Evolutionary conservation across 2,113 vertebrate genomes (phyloP).

Genomic region (Chaenogobius annularis): DNA sequence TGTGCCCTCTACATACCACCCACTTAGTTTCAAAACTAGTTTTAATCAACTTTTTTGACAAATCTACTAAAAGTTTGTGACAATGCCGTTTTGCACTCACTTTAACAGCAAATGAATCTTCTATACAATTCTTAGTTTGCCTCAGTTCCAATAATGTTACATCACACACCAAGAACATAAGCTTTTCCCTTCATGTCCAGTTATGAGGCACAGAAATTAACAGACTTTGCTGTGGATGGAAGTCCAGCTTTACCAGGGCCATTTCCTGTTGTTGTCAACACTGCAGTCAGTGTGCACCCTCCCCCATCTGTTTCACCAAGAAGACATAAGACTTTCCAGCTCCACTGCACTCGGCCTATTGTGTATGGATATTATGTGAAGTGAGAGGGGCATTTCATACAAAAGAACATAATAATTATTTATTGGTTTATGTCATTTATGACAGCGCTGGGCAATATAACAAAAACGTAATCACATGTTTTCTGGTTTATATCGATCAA

Average conservation of each 20-base stretch:
- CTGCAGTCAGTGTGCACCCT: slow-evolving; percentile 40
- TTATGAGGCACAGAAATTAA: slow-evolving; percentile 29
- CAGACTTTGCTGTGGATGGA: slow-evolving; percentile 45
- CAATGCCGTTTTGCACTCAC: too few species aligned
- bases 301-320: slow-evolving; percentile 47
- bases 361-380: slow-evolving; percentile 7
- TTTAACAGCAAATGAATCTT: too few species aligned
- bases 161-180: too few species aligned
- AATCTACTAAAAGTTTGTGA: too few species aligned
- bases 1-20: too few species aligned
- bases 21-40: too few species aligned
- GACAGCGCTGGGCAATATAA: too few species aligned
- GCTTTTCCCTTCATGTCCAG: background rate
- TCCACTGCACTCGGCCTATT: background rate
- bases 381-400: background rate
- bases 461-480: too few species aligned
- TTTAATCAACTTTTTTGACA: too few species aligned
- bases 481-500: too few species aligned
- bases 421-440: background rate
- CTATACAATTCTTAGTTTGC: too few species aligned
- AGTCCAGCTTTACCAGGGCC: slow-evolving; percentile 61
- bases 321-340: slow-evolving; percentile 28
- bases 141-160: too few species aligned
- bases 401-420: background rate
- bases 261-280: slow-evolving; percentile 76